Evolutionary conservation across 2,888 invertebrate genomes (phyloP), one percentile per base, ranked within the genome.

Genomic region (Thysanoteuthis rhombus): DNA sequence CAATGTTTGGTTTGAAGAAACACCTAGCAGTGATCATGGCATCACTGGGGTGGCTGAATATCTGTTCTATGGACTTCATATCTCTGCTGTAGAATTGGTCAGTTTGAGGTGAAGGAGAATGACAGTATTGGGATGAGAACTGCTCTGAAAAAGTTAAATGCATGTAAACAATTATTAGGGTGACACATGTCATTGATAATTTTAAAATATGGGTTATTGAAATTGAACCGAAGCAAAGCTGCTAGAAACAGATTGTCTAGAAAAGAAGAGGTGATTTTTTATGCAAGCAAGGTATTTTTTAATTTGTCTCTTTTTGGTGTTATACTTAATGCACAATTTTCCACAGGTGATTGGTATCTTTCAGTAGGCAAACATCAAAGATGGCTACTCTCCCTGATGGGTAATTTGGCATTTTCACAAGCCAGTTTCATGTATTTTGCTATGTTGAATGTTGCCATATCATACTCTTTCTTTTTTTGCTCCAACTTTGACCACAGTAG

Each of bases 91-190:
- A 1, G 75, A 75, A 36, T 75, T 75, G n/a, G n/a, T 36, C n/a
- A 75, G 75, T 75, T 75, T n/a, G 75, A 75, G n/a, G 75, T 75
- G 75, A 75, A 75, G 75, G 75, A 75, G n/a, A 75, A 75, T 75
- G 75, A 75, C n/a, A 75, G n/a, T n/a, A 75, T 75, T 16, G n/a
- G 75, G 75, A 75, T 75, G 32, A 75, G 75, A 75, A 75, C n/a
- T 75, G n/a, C 36, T 36, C n/a, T 16, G n/a, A n/a, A 75, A 75
- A n/a, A n/a, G n/a, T 75, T 75, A 75, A 75, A 75, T 75, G 75
- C 75, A 75, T 75, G n/a, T 75, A 75, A 75, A 75, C 16, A 75
- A 75, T n/a, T 75, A 75, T 75, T n/a, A 75, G n/a, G 75, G 12
- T 16, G 36, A 75, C 25, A n/a, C 4, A 75, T 75, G n/a, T 75